Conservation (phyloP, 2,888 invertebrate genomes). For the Thumatha senex region DNA sequence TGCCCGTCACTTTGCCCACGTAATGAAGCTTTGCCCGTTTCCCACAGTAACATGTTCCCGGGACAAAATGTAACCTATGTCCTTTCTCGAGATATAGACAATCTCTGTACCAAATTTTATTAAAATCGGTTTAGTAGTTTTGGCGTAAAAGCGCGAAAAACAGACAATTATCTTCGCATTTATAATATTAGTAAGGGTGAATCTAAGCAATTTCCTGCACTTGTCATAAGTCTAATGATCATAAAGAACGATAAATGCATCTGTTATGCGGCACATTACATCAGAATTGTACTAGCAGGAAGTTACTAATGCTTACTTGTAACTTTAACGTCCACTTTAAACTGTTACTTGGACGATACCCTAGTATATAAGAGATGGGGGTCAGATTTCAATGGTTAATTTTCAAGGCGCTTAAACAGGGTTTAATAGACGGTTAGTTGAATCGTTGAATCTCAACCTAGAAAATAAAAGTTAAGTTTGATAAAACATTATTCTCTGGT, state of each 20-base stretch:
- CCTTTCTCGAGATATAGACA: too few species aligned
- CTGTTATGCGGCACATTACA: neutral
- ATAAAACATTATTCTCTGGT: too few species aligned
- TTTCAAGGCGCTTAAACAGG: constrained; percentile 8
- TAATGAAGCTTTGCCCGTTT: too few species aligned
- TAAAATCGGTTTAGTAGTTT: too few species aligned
- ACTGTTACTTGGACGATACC: neutral
- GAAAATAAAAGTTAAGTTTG: too few species aligned
- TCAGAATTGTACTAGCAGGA: constrained; percentile 3
- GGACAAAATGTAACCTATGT: too few species aligned
- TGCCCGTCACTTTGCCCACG: too few species aligned
- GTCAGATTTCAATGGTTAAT: constrained; percentile 1
- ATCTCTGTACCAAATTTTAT: too few species aligned
- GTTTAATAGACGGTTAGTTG: constrained; percentile 11
- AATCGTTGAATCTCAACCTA: neutral
- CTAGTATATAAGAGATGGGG: neutral
- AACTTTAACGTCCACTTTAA: constrained; percentile 7
- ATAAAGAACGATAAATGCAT: neutral
- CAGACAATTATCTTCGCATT: too few species aligned
- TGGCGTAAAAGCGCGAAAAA: too few species aligned
- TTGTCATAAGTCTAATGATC: neutral
- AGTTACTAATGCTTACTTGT: constrained; percentile 1
- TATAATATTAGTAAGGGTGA: neutral
- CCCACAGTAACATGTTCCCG: too few species aligned
- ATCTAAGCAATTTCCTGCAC: neutral